Conservation (phyloP, 1,140 invertebrate species). For the Drosophila kepulauana region DNA sequence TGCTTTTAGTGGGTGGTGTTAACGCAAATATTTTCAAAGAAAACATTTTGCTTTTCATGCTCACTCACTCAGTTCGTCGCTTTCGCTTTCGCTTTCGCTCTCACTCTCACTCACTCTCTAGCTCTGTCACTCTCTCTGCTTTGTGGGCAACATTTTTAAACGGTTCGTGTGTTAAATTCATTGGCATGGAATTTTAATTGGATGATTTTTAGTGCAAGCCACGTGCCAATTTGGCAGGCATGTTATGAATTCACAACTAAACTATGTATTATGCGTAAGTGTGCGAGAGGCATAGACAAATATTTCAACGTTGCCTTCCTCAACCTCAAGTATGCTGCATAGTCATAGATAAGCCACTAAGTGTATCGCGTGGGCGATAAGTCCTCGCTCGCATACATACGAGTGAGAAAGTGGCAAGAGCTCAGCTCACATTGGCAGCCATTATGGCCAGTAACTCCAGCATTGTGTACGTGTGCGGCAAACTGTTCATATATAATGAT, state of each 20-base stretch:
- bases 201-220: slow-evolving; percentile 72
- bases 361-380: slow-evolving; percentile 52
- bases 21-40: slow-evolving; percentile 80
- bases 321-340: slow-evolving; percentile 49
- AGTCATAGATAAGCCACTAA: slow-evolving; percentile 71
- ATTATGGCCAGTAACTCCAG: slow-evolving; percentile 34
- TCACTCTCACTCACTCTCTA: not conserved
- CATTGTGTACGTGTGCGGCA: slow-evolving; percentile 32
- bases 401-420: too few relatives aligned
- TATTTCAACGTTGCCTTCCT: slow-evolving; percentile 57
- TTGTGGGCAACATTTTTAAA: slow-evolving; percentile 54
- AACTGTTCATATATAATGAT: slow-evolving; percentile 66
- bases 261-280: slow-evolving; percentile 32
- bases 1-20: slow-evolving; percentile 55
- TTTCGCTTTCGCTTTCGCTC: not conserved
- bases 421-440: slow-evolving; percentile 23
- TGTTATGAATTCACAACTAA: slow-evolving; percentile 49
- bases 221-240: slow-evolving; percentile 59
- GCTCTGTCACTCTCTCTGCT: slow-evolving; percentile 1
- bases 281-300: slow-evolving; percentile 52
- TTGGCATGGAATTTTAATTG: slow-evolving; percentile 82
- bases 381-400: slow-evolving; percentile 24
- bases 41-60: slow-evolving; percentile 61
- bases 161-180: slow-evolving; percentile 73
- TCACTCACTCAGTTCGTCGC: not conserved